These are phyloP conservation scores for Trachops cirrhosus DNA, from an alignment of 2,797 vertebrate genomes.

Conservation along the genomic window DNA sequence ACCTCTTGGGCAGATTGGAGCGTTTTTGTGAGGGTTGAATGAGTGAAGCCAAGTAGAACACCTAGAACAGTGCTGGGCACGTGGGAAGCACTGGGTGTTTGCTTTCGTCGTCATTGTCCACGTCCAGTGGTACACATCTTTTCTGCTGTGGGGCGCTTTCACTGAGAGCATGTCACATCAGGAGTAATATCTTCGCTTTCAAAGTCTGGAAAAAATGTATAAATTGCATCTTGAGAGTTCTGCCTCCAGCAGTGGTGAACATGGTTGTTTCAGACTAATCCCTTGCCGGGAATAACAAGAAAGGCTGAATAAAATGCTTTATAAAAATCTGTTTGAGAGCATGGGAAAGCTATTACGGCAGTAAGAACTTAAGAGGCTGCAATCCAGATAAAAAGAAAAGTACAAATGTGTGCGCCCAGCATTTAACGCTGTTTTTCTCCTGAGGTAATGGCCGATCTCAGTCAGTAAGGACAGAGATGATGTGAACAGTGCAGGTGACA, in stretches of 20 bases:
- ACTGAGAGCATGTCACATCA: not conserved
- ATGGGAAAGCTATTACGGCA: not conserved
- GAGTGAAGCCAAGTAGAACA: not conserved
- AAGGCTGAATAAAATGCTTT: not conserved
- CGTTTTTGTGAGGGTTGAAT: not conserved
- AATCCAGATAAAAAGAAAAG: not conserved
- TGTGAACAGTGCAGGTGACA: not conserved
- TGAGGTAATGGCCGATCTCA: not conserved
- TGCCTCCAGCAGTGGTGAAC: not conserved
- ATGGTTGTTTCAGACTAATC: not conserved
- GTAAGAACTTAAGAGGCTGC: not conserved
- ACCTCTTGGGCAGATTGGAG: not conserved
- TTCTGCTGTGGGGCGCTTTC: not conserved
- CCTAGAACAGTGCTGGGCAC: not conserved
- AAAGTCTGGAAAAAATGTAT: not conserved
- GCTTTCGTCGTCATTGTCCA: not conserved
- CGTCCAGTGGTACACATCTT: not conserved
- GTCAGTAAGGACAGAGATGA: not conserved
- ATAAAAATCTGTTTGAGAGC: not conserved
- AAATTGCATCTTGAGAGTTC: not conserved
- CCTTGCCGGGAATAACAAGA: not conserved
- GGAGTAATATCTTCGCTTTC: not conserved
- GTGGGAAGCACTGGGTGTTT: not conserved
- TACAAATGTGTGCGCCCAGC: not conserved
- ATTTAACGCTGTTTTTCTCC: not conserved